Base-by-base conservation (phyloP, 2,113 vertebrate species). In the Dromiciops gliroides region DNA sequence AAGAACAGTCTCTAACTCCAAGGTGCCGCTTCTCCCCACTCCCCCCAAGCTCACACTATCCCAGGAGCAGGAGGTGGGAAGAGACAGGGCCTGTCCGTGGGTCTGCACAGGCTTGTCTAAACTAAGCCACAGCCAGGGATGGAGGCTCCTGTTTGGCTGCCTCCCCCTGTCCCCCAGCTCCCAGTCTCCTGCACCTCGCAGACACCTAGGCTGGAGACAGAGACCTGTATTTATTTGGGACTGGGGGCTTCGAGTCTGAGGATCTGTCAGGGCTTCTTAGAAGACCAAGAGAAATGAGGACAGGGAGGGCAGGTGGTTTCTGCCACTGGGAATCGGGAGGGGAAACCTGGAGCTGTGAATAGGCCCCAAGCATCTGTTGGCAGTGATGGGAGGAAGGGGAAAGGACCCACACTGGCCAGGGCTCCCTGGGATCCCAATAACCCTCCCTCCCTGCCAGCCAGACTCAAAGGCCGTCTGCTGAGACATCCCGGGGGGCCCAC, bases 401-500 rank as follows among this genome's bases (percentile, higher is more conserved):
- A 12, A n/a, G n/a, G 31, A 50, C n/a, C 49, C 11, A 37, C 48
- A 28, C 90, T 8, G 90, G 7, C 48, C 49, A 37, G 26, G 51
- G 89, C 89, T 49, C 47, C 44, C 25, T 48, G 44, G 47, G 47
- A 8, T 24, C 14, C 60, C 5, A 4, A 1, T 25, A 19, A 47
- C 7, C 48, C 48, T 49, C 89, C 26, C 56, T 25, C 93, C 92
- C 92, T 48, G 91, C 48, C 89, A 52, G 91, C 60, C 90, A 28
- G 95, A 51, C 92, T 50, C 49, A 89, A 48, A 89, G 94, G 94
- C 94, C 51, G 12, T 47, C 0, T 1, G 31, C 37, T 22, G 37
- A 88, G 91, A 90, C 50, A 92, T 91, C 95, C 89, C 25, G 31
- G 89, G 97, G 52, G 89, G 92, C 47, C 93, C 91, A 92, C 51